Evolutionary conservation across 2,888 invertebrate genomes (phyloP).

Genomic region (Lumbricus terrestris): DNA sequence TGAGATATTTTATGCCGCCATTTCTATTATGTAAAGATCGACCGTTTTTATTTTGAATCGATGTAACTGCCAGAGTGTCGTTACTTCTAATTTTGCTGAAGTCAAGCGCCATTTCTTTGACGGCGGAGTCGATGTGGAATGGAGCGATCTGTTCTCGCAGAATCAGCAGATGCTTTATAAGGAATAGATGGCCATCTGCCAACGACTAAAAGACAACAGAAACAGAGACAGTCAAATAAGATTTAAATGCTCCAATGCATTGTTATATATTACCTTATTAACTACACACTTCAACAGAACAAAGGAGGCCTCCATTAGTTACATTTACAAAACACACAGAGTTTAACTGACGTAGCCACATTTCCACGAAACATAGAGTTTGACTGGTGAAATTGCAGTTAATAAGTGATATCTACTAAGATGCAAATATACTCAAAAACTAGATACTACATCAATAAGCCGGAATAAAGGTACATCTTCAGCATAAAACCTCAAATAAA

Average conservation of each 20-base stretch:
- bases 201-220: conserved; percentile 23
- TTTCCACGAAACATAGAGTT: background rate
- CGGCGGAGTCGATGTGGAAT: conserved; percentile 77
- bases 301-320: background rate
- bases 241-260: background rate
- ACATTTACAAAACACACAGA: background rate
- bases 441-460: background rate
- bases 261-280: background rate
- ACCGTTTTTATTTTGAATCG: conserved; percentile 14
- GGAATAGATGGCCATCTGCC: conserved; percentile 93
- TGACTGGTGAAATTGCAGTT: background rate
- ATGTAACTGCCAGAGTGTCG: background rate
- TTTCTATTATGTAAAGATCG: background rate
- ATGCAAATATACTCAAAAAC: background rate
- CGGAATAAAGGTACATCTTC: too few relatives aligned
- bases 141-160: conserved; percentile 96
- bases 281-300: background rate
- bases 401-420: background rate
- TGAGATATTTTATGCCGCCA: background rate
- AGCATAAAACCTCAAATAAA: too few relatives aligned
- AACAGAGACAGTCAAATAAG: background rate
- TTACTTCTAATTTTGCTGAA: conserved; percentile 84
- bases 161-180: conserved; percentile 95
- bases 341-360: background rate
- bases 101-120: conserved; percentile 89